Conservation (phyloP, 2,113 vertebrate genomes). For the Megaceryle maxima region DNA sequence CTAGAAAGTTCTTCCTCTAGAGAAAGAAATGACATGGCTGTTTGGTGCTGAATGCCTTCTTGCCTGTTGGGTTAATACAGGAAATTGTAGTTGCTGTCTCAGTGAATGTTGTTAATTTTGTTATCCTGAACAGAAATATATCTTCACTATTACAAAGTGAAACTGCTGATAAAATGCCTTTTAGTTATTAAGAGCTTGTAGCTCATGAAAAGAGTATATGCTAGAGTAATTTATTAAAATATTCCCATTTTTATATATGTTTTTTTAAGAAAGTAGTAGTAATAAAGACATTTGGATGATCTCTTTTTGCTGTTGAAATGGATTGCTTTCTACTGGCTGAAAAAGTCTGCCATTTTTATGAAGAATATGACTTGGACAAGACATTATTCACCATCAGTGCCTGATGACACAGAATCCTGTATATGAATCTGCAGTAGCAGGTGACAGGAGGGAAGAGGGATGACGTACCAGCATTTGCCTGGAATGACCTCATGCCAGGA, state of each 20-base stretch:
- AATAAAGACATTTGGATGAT: background rate
- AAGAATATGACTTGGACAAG: background rate
- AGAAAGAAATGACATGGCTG: background rate
- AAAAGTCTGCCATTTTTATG: background rate
- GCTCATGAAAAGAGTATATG: background rate
- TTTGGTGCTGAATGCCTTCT: background rate
- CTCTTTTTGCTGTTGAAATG: background rate
- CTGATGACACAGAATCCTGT: background rate
- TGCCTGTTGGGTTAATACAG: background rate
- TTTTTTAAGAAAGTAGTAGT: background rate
- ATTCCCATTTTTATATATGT: background rate
- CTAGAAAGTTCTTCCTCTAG: slow-evolving; percentile 16
- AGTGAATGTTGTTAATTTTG: background rate
- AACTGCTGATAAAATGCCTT: slow-evolving; percentile 25
- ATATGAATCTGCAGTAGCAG: background rate
- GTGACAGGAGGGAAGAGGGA: background rate
- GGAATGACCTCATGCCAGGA: background rate
- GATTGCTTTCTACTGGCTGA: background rate
- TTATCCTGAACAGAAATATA: background rate
- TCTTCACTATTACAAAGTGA: background rate
- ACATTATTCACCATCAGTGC: background rate
- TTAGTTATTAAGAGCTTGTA: slow-evolving; percentile 6
- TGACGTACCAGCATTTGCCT: background rate
- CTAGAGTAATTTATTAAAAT: background rate
- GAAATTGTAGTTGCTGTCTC: background rate